A percentile compares a stretch with the other conserved stretches of the same genome.
These are phyloP conservation scores for Penaeus japonicus DNA, from an alignment of 1,140 invertebrate species.

Conservation along the genomic window DNA sequence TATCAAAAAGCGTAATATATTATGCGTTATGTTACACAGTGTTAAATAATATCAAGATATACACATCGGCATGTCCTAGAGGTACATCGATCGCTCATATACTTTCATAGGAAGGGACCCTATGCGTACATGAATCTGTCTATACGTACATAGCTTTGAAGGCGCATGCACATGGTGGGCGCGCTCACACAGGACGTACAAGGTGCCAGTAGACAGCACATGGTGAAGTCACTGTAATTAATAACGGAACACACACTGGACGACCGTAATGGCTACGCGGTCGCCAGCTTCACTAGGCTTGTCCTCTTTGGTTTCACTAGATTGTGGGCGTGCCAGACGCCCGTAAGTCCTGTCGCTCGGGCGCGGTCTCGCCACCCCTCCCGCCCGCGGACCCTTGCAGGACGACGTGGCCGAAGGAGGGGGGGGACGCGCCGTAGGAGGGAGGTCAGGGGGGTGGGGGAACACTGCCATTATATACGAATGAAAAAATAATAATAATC, in stretches of 20 bases:
- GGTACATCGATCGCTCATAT: constrained; percentile 42
- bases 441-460: not conserved
- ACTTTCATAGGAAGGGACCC: constrained; percentile 36
- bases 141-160: constrained; percentile 53
- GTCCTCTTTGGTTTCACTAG: constrained; percentile 54
- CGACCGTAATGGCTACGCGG: not conserved
- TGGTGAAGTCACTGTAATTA: constrained; percentile 1
- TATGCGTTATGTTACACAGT: constrained; percentile 48
- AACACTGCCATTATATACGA: constrained; percentile 6
- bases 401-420: not conserved
- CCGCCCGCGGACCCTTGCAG: not conserved
- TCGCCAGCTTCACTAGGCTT: not conserved
- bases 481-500: constrained; percentile 10
- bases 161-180: constrained; percentile 21
- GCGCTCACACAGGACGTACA: not conserved
- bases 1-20: constrained; percentile 40
- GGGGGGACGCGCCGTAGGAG: too few species aligned
- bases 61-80: constrained; percentile 52
- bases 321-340: not conserved
- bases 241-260: not conserved
- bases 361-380: not conserved
- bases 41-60: constrained; percentile 55
- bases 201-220: not conserved
- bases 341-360: too few species aligned
- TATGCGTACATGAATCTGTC: constrained; percentile 40